Percentiles rank a stretch among this genome's conserved stretches.
Evolutionary conservation across 2,888 invertebrate species (phyloP).

Genomic region (Isoperla grammatica): DNA sequence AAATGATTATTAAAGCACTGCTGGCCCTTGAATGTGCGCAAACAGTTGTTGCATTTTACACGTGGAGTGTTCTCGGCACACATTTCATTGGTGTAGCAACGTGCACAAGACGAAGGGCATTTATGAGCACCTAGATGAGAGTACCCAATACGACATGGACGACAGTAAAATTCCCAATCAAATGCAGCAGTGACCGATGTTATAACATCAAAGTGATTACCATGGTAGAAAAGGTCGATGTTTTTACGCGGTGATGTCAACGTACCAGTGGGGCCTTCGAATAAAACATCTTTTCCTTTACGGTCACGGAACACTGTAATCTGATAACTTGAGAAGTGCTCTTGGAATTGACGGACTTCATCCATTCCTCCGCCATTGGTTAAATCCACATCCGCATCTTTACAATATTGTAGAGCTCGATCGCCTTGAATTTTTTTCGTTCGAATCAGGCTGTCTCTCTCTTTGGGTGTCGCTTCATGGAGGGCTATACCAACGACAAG

Average conservation of each 20-base stretch:
- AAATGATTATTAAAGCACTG: too few relatives aligned
- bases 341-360: neutral
- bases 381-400: neutral
- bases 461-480: neutral
- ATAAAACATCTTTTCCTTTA: too few relatives aligned
- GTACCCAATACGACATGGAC: neutral
- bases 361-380: conserved; percentile 6
- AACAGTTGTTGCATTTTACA: neutral
- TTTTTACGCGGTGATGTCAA: too few relatives aligned
- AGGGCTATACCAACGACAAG: conserved; percentile 1
- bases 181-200: conserved; percentile 1
- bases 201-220: conserved; percentile 1
- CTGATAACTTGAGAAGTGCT: neutral
- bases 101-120: neutral
- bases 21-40: neutral
- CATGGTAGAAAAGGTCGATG: neutral
- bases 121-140: neutral
- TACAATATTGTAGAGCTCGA: neutral
- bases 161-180: conserved; percentile 3
- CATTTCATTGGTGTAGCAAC: neutral
- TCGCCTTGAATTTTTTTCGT: neutral
- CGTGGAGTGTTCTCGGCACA: neutral
- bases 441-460: neutral
- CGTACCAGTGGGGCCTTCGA: too few relatives aligned
- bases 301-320: conserved; percentile 2